Evolutionary conservation across 2,888 invertebrate species (phyloP).

Genomic region (Resseliella maxima): DNA sequence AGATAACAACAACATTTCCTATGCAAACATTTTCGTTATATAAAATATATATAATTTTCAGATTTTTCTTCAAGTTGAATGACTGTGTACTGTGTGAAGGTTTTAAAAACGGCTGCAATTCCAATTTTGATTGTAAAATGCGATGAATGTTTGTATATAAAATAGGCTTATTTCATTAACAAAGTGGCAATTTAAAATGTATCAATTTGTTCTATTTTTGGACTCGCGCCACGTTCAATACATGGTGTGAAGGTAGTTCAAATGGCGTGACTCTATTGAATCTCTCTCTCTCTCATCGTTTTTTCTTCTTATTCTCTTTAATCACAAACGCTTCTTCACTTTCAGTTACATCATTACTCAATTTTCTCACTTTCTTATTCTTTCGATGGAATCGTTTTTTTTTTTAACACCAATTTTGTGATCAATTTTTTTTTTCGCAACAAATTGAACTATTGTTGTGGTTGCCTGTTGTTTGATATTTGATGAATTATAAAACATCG

Average conservation of each 20-base stretch:
- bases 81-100: background rate
- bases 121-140: no score
- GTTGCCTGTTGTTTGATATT: background rate
- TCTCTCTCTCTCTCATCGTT: no score
- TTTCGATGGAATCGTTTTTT: background rate
- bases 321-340: background rate
- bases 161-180: background rate
- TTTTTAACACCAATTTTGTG: background rate
- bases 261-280: background rate
- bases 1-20: background rate
- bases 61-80: background rate
- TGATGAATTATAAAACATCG: background rate
- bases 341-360: background rate
- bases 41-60: background rate
- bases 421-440: conserved; percentile 41
- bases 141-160: background rate
- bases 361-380: background rate
- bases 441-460: conserved; percentile 5
- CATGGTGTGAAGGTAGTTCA: background rate
- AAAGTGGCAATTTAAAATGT: background rate
- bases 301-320: background rate
- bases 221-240: background rate
- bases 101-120: background rate
- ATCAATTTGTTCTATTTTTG: background rate
- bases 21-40: conserved; percentile 15